A percentile compares a stretch with the other conserved stretches of the same genome.
phyloP scores from a whole-genome alignment of 1,140 invertebrate species.

The Aphaenogaster floridana region DNA sequence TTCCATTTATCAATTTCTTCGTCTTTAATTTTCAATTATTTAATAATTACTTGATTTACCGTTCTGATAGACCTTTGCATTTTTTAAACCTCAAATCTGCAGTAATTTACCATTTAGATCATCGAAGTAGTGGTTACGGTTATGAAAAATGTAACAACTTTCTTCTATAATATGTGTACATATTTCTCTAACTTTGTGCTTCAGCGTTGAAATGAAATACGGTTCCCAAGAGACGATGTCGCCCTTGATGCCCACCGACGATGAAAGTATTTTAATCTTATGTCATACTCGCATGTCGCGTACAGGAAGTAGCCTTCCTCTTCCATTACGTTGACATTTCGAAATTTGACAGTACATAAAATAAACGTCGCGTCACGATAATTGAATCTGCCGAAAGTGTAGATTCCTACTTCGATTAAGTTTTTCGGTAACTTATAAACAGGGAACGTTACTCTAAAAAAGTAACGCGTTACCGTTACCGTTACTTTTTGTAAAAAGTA shows the following conservation, averaged over 20 bases:
- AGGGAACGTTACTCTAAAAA: too few relatives aligned
- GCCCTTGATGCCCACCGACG: constrained; percentile 42
- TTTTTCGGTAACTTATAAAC: not conserved
- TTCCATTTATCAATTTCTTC: not conserved
- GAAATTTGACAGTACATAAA: constrained; percentile 12
- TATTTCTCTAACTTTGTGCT: constrained; percentile 28
- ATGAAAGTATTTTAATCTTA: constrained; percentile 74
- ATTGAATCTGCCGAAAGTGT: not conserved
- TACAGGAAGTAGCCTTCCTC: not conserved
- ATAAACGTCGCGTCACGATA: not conserved
- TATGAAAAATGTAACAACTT: constrained; percentile 20
- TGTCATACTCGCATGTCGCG: constrained; percentile 28
- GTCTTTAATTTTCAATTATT: not conserved
- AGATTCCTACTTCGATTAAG: not conserved
- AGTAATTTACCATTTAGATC: constrained; percentile 12
- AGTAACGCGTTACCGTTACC: too few relatives aligned
- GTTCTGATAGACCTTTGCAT: not conserved
- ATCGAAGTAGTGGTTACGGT: not conserved
- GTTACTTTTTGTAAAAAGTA: too few relatives aligned
- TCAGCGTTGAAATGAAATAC: constrained; percentile 70
- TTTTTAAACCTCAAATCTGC: constrained; percentile 9
- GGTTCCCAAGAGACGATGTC: constrained; percentile 53
- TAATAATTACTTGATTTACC: constrained; percentile 11
- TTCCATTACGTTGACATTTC: not conserved
- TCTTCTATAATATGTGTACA: constrained; percentile 7